Conservation (phyloP, 2,888 invertebrate species). For the Andricus quercusramuli region DNA sequence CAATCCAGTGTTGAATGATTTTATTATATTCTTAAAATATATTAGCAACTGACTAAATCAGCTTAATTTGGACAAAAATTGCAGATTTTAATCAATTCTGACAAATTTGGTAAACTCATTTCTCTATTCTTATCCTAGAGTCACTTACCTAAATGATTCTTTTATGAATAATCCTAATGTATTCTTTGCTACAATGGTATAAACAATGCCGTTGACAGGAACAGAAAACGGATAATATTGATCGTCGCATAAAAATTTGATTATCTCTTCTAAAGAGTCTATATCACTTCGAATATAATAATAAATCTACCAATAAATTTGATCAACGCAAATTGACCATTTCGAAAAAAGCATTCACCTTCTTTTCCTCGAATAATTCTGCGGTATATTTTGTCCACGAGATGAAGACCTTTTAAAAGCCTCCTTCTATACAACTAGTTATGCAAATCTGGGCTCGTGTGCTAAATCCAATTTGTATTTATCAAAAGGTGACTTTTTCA, state of each 20-base stretch:
- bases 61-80: slow-evolving; percentile 3
- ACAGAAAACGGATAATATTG: neutral
- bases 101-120: neutral
- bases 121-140: neutral
- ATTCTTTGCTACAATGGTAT: neutral
- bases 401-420: slow-evolving; percentile 38
- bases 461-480: slow-evolving; percentile 38
- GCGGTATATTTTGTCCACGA: slow-evolving; percentile 13
- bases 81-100: neutral
- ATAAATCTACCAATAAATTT: slow-evolving; percentile 37
- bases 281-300: slow-evolving; percentile 4
- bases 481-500: slow-evolving; percentile 38
- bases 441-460: slow-evolving; percentile 32
- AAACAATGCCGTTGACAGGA: neutral
- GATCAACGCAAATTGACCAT: slow-evolving; percentile 35
- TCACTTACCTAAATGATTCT: neutral
- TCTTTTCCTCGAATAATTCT: slow-evolving; percentile 25
- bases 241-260: slow-evolving; percentile 30
- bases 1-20: neutral
- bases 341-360: neutral
- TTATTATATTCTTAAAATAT: slow-evolving; percentile 16
- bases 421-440: slow-evolving; percentile 30
- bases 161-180: neutral
- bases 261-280: slow-evolving; percentile 21
- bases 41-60: neutral